Evolutionary conservation across 2,113 vertebrate genomes (phyloP).

Genomic region (Oryctolagus cuniculus): mOryCun1.1 NC_091441.1:95565001-95565500

Average conservation of each 20-base stretch:
- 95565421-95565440: conserved; percentile 80
- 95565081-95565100: conserved; percentile 91
- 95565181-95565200: conserved; percentile 94
- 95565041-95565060: conserved; percentile 96
- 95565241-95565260: conserved; percentile 89
- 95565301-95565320: conserved; percentile 91
- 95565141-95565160: conserved; percentile 88
- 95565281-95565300: conserved; percentile 84
- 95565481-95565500: conserved; percentile 80
- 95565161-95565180: conserved; percentile 93
- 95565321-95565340: conserved; percentile 92
- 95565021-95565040: conserved; percentile 99
- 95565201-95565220: conserved; percentile 87
- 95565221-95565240: conserved; percentile 92
- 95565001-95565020: conserved; percentile 93
- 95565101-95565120: conserved; percentile 84
- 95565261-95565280: conserved; percentile 93
- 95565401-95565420: conserved; percentile 80
- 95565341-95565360: conserved; percentile 89
- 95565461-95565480: conserved; percentile 15
- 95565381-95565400: conserved; percentile 88
- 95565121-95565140: conserved; percentile 86
- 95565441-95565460: conserved; percentile 78
- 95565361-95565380: conserved; percentile 84
- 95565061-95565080: conserved; percentile 95